These are phyloP conservation scores for Bombylius discolor DNA, from an alignment of 2,888 invertebrate genomes.

Conservation along the genomic window DNA sequence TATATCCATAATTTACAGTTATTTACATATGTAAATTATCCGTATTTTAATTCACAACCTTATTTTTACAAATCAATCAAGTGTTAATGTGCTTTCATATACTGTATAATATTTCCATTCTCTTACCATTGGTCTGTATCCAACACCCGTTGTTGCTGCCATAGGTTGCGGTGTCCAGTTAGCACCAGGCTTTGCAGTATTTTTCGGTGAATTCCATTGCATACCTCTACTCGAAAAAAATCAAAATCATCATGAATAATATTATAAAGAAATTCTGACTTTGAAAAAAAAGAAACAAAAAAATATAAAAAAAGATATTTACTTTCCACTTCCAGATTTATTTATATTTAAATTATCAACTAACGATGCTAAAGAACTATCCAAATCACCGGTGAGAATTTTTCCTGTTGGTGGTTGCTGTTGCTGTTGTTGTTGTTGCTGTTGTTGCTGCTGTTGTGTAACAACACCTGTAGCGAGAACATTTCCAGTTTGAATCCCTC, in stretches of 20 bases:
- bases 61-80: no score
- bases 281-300: neutral
- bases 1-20: no score
- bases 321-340: slow-evolving; percentile 55
- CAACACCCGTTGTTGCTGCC: slow-evolving; percentile 77
- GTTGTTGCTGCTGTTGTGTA: slow-evolving; percentile 28
- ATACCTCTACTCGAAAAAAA: slow-evolving; percentile 50
- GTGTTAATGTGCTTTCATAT: no score
- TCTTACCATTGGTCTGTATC: slow-evolving; percentile 78
- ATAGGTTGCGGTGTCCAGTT: slow-evolving; percentile 81
- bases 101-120: neutral
- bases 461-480: slow-evolving; percentile 20
- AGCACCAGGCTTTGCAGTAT: slow-evolving; percentile 63
- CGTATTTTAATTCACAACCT: no score
- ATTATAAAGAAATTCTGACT: neutral
- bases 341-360: slow-evolving; percentile 87
- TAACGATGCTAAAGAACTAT: slow-evolving; percentile 82
- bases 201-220: slow-evolving; percentile 86
- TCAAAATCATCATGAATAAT: neutral
- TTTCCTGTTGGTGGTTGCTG: slow-evolving; percentile 46
- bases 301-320: slow-evolving; percentile 34
- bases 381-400: slow-evolving; percentile 83
- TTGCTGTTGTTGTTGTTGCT: slow-evolving; percentile 29
- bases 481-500: slow-evolving; percentile 22
- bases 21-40: no score